These are phyloP conservation scores for Silurus meridionalis DNA, from an alignment of 2,113 vertebrate species.

Conservation along the genomic window DNA sequence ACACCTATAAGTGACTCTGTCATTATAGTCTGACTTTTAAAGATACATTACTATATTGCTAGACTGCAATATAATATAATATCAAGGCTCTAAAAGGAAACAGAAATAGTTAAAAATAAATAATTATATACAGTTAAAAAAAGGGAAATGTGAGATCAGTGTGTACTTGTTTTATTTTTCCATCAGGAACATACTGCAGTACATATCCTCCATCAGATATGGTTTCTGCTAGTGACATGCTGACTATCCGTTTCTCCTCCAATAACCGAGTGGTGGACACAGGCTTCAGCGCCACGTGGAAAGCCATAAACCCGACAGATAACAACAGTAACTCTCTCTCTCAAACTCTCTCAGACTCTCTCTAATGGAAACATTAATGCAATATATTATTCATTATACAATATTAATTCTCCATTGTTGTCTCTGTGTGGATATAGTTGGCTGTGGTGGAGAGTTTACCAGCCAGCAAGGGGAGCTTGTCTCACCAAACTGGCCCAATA, in stretches of 20 bases:
- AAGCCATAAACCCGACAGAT: constrained; percentile 62
- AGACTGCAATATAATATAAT: neutral
- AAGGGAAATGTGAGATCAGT: neutral
- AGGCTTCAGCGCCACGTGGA: constrained; percentile 72
- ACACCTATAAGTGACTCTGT: no score
- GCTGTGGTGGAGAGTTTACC: constrained; percentile 70
- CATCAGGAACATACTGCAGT: constrained; percentile 69
- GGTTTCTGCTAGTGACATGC: constrained; percentile 66
- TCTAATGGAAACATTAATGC: neutral
- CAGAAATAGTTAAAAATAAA: neutral
- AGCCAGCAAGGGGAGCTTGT: constrained; percentile 63
- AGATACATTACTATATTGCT: no score
- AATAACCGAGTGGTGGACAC: constrained; percentile 73
- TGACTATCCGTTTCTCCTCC: constrained; percentile 69
- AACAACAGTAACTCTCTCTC: constrained; percentile 57
- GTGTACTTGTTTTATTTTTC: constrained; percentile 20
- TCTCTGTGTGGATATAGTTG: constrained; percentile 43
- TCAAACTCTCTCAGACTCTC: no score
- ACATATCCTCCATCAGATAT: constrained; percentile 63
- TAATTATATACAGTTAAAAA: neutral
- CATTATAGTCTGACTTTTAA: no score
- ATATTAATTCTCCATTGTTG: neutral
- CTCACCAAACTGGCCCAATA: constrained; percentile 70
- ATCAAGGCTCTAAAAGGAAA: neutral
- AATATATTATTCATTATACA: neutral